Evolutionary conservation across 2,888 invertebrate species (phyloP).

Genomic region (Agonopterix subpropinquella): DNA sequence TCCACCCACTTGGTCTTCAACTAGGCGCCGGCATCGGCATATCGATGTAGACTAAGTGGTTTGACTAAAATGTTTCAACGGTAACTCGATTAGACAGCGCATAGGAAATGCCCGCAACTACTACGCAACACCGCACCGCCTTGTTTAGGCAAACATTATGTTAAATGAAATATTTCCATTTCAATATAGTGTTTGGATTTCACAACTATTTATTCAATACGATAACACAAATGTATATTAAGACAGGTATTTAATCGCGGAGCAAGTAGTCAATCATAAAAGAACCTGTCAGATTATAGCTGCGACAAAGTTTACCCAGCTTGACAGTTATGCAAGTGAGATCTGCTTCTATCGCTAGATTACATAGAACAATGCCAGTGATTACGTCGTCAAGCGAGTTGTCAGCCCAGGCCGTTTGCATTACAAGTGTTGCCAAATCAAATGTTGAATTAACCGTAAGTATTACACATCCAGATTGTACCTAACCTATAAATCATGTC

Average conservation of each 20-base stretch:
- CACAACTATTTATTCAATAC: slow-evolving; percentile 46
- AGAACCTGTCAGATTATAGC: slow-evolving; percentile 64
- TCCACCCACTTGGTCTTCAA: slow-evolving; percentile 63
- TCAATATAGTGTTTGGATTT: slow-evolving; percentile 39
- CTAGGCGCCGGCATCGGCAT: slow-evolving; percentile 55
- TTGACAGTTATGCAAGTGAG: slow-evolving; percentile 67
- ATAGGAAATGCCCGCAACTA: slow-evolving; percentile 23
- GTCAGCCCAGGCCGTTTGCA: slow-evolving; percentile 34
- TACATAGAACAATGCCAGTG: slow-evolving; percentile 67
- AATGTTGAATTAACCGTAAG: slow-evolving; percentile 57
- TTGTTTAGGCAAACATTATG: slow-evolving; percentile 39
- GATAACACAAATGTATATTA: slow-evolving; percentile 50
- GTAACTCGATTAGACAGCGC: slow-evolving; percentile 43
- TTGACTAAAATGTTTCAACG: slow-evolving; percentile 45
- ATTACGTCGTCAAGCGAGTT: slow-evolving; percentile 66
- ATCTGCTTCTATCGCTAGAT: slow-evolving; percentile 65
- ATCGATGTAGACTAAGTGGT: slow-evolving; percentile 52
- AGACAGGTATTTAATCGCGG: slow-evolving; percentile 47
- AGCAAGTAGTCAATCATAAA: slow-evolving; percentile 59
- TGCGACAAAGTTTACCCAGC: slow-evolving; percentile 55
- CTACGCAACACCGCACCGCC: slow-evolving; percentile 14
- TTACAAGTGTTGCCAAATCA: slow-evolving; percentile 60
- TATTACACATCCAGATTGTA: slow-evolving; percentile 55
- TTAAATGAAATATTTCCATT: slow-evolving; percentile 37
- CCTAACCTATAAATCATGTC: slow-evolving; percentile 65